Percentiles rank a stretch among this genome's conserved stretches.
phyloP scores from a whole-genome alignment of 2,888 invertebrate genomes.

The Caenorhabditis sp. region DNA sequence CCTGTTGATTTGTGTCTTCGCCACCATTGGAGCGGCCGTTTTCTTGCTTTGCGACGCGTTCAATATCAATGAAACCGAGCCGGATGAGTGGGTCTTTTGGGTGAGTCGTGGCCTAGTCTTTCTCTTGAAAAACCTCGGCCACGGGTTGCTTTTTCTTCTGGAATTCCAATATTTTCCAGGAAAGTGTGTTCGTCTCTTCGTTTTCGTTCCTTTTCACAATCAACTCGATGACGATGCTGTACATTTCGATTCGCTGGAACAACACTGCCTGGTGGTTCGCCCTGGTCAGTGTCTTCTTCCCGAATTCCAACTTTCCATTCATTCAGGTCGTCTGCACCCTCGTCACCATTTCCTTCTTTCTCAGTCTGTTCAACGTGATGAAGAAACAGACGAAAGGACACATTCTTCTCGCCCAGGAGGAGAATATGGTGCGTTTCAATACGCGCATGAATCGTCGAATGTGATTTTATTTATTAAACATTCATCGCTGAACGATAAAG shows the following conservation, averaged over 20 bases:
- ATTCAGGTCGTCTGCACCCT: constrained; percentile 43
- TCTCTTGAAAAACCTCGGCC: too few species aligned
- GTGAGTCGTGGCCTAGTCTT: constrained; percentile 8
- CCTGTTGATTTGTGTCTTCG: constrained; percentile 52
- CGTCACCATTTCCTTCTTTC: constrained; percentile 39
- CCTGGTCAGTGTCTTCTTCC: constrained; percentile 28
- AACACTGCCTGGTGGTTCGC: constrained; percentile 65
- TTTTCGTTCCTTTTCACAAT: constrained; percentile 63
- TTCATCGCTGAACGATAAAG: too few species aligned
- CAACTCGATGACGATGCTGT: constrained; percentile 68
- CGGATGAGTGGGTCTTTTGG: constrained; percentile 69
- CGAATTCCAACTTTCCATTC: too few species aligned
- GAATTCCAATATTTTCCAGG: constrained; percentile 34
- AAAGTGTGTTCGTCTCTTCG: constrained; percentile 57
- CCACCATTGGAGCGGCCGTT: constrained; percentile 54
- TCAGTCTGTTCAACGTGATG: constrained; percentile 41
- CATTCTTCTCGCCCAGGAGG: constrained; percentile 24
- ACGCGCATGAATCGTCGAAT: constrained; percentile 42
- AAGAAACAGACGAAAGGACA: constrained; percentile 45
- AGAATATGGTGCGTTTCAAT: constrained; percentile 49
- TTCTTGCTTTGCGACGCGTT: constrained; percentile 61
- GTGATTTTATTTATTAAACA: too few species aligned
- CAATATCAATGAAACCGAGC: constrained; percentile 59
- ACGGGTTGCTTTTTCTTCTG: too few species aligned
- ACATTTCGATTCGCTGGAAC: constrained; percentile 67